Evolutionary conservation across 2,888 invertebrate genomes (phyloP).

Genomic region (Lepidocyrtinus sp.): DNA sequence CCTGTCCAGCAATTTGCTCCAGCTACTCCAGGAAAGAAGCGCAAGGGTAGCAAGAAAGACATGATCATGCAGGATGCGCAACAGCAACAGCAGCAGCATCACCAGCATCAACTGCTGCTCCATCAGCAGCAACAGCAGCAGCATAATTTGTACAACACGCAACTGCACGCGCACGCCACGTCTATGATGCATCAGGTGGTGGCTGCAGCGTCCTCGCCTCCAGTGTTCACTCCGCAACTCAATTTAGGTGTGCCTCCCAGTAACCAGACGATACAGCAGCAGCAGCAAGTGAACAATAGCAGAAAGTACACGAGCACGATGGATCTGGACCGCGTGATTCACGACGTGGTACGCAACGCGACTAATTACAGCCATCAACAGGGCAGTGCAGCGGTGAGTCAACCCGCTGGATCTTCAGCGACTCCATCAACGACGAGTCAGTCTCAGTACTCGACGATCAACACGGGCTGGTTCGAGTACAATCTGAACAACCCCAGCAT

Average conservation of each 20-base stretch:
- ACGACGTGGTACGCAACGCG: conserved; percentile 28
- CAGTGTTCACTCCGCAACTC: not conserved
- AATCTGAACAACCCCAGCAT: conserved; percentile 36
- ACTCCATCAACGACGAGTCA: not conserved
- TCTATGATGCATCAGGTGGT: no score
- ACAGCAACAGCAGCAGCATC: conserved; percentile 22
- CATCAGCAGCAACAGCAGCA: not conserved
- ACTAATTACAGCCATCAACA: no score
- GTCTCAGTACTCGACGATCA: conserved; percentile 25
- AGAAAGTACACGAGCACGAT: conserved; percentile 21
- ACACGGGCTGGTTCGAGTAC: conserved; percentile 47
- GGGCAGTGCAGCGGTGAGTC: no score
- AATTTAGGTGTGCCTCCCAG: not conserved
- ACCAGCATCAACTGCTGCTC: not conserved
- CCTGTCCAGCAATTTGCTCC: no score
- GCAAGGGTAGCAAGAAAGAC: not conserved
- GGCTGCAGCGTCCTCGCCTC: not conserved
- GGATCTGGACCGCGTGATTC: conserved; percentile 39
- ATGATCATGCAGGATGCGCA: not conserved
- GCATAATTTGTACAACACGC: not conserved
- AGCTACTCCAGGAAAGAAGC: not conserved
- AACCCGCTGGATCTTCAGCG: not conserved
- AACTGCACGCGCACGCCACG: no score
- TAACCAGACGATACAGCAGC: not conserved
- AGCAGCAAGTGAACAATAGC: conserved; percentile 8